Base-by-base conservation (phyloP, 2,113 vertebrate species). In the Sphyrna mokarran region DNA sequence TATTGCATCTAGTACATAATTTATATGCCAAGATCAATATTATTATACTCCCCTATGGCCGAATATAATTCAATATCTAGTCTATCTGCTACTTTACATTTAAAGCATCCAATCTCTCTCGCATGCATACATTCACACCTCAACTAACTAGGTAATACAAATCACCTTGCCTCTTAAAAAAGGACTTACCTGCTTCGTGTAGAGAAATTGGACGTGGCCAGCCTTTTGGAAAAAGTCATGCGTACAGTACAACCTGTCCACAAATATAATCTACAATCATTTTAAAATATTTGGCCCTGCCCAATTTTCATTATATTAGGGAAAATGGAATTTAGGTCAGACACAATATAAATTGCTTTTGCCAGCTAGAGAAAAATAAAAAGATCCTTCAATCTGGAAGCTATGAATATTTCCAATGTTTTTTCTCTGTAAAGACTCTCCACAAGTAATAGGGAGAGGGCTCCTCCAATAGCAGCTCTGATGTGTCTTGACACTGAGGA, bases 201-300 rank as follows among this genome's bases (percentile, higher is more conserved):
- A 93, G 89, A 93, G 89, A 93, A 93, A 93, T 93, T 93, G 89
- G 89, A 93, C 89, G 61, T 66, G 89, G 89, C 89, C 89, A 93
- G 89, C 61, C 89, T 66, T 93, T 93, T 93, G 89, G 89, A 93
- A 93, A 93, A 93, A 93, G 89, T 93, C 89, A 93, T 93, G 89
- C 89, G 89, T 93, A 93, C 89, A 93, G 89, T 93, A 93, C 89
- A 93, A 93, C 89, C 89, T 93, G 89, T 66, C 89, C 89, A 93
- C 89, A 93, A 93, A 93, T 93, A 93, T 93, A 93, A 93, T 93
- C 89, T 93, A 93, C 89, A 93, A 93, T 93, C 89, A 93, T 93
- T 93, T 93, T 93, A 66, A 93, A 93, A 93, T 93, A 93, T 93
- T 66, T 93, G 29, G 89, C 61, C 89, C 89, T 93, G 89, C 61